Percentiles rank a stretch among this genome's conserved stretches.
Evolutionary conservation across 2,888 invertebrate genomes (phyloP).

Genomic region (Scrobipalpa atriplicella): DNA sequence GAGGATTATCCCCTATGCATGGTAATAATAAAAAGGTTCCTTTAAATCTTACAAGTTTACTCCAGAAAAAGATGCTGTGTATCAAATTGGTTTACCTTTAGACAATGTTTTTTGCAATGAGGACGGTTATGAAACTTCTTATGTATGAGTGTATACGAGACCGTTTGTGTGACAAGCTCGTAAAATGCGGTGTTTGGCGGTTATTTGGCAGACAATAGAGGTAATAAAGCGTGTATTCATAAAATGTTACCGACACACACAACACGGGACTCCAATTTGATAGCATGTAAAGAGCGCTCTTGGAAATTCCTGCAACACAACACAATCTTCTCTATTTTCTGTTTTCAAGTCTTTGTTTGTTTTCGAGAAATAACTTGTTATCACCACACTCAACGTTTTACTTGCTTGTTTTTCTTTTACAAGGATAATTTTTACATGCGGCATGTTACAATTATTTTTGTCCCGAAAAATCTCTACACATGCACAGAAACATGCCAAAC

Average conservation of each 20-base stretch:
- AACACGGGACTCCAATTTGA: conserved; percentile 4
- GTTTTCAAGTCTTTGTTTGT: background rate
- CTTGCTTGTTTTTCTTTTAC: background rate
- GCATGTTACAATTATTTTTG: too few relatives aligned
- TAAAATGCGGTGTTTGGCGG: conserved; percentile 23
- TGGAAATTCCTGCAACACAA: background rate
- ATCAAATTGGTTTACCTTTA: conserved; percentile 14
- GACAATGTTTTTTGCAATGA: background rate
- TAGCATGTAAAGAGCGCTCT: conserved; percentile 19
- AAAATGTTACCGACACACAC: conserved; percentile 18
- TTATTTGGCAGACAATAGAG: conserved; percentile 26
- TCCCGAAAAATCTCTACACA: too few relatives aligned
- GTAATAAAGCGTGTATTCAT: conserved; percentile 27
- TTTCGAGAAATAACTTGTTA: too few relatives aligned
- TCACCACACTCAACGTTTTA: too few relatives aligned
- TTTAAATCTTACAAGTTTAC: background rate
- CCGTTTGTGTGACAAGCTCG: background rate
- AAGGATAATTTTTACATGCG: background rate
- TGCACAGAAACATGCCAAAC: too few relatives aligned
- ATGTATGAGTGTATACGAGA: background rate
- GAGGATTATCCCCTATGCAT: too few relatives aligned
- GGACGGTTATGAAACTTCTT: conserved; percentile 1
- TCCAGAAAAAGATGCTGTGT: background rate
- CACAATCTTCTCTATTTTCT: background rate
- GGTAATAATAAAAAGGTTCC: too few relatives aligned